Conservation (phyloP, 2,888 invertebrate species). For the Melangyna quadrimaculata region DNA sequence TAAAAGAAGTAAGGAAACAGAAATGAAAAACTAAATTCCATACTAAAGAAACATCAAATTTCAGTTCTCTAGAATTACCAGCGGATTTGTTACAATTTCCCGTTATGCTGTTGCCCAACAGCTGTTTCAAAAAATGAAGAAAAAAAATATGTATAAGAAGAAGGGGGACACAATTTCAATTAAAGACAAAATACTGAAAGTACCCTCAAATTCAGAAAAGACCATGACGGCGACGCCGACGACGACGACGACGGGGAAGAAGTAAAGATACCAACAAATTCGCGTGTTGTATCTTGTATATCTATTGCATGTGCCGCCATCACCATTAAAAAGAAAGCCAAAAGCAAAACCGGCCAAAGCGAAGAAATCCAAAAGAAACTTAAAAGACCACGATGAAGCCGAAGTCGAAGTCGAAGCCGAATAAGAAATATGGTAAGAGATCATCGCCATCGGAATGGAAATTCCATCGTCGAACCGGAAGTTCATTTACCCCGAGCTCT, state of each 20-base stretch:
- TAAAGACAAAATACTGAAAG: slow-evolving; percentile 31
- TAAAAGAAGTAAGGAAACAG: neutral
- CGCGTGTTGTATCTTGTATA: slow-evolving; percentile 41
- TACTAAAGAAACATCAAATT: neutral
- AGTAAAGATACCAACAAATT: slow-evolving; percentile 45
- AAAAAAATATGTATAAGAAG: neutral
- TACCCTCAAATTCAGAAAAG: neutral
- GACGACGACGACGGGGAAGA: neutral
- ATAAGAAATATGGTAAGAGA: slow-evolving; percentile 57
- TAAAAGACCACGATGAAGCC: slow-evolving; percentile 5
- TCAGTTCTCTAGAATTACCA: slow-evolving; percentile 49
- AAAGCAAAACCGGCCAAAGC: slow-evolving; percentile 40
- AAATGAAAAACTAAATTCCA: neutral
- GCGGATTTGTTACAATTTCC: slow-evolving; percentile 60
- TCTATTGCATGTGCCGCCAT: slow-evolving; percentile 37
- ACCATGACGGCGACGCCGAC: neutral
- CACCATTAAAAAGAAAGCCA: slow-evolving; percentile 52
- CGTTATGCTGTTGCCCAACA: slow-evolving; percentile 65
- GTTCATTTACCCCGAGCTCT: slow-evolving; percentile 67
- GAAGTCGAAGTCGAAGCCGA: slow-evolving; percentile 8
- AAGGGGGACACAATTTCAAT: slow-evolving; percentile 46
- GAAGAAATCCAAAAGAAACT: slow-evolving; percentile 1
- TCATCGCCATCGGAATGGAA: slow-evolving; percentile 68
- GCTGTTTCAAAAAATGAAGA: slow-evolving; percentile 46
- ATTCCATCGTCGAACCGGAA: slow-evolving; percentile 70